phyloP scores from a whole-genome alignment of 2,888 invertebrate species.

The Gisinianus flammeolus region DNA sequence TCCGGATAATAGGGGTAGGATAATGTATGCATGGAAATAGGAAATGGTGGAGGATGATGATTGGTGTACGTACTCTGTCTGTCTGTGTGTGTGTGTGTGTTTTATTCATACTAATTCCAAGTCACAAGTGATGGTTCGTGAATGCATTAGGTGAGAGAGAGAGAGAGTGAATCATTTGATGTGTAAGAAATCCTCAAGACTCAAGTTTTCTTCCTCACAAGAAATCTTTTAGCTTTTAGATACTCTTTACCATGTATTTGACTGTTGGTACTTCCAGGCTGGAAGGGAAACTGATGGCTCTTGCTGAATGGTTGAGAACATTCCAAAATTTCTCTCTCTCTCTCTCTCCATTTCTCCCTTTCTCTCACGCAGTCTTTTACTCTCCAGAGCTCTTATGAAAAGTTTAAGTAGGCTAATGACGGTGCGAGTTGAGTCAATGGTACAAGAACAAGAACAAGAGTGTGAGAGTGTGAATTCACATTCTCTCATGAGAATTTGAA shows the following conservation, averaged over 20 bases:
- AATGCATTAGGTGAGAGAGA: not conserved
- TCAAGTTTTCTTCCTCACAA: no score
- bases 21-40: no score
- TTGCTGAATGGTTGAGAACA: constrained; percentile 4
- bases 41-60: no score
- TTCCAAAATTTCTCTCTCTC: constrained; percentile 1
- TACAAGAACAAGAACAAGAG: not conserved
- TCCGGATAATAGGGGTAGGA: no score
- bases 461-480: constrained; percentile 7
- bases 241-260: not conserved
- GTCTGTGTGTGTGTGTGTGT: no score
- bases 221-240: not conserved
- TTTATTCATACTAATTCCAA: not conserved
- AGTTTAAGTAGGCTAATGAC: constrained; percentile 19
- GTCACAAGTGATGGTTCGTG: not conserved
- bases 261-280: not conserved
- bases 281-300: not conserved
- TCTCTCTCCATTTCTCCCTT: not conserved
- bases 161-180: not conserved
- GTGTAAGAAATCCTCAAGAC: not conserved
- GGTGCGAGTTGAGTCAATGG: constrained; percentile 7
- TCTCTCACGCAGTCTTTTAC: not conserved
- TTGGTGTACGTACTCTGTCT: no score
- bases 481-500: constrained; percentile 3
- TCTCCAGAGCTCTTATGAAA: constrained; percentile 7